Evolutionary conservation across 2,797 vertebrate genomes (phyloP).

Genomic region (Argya squamiceps): DNA sequence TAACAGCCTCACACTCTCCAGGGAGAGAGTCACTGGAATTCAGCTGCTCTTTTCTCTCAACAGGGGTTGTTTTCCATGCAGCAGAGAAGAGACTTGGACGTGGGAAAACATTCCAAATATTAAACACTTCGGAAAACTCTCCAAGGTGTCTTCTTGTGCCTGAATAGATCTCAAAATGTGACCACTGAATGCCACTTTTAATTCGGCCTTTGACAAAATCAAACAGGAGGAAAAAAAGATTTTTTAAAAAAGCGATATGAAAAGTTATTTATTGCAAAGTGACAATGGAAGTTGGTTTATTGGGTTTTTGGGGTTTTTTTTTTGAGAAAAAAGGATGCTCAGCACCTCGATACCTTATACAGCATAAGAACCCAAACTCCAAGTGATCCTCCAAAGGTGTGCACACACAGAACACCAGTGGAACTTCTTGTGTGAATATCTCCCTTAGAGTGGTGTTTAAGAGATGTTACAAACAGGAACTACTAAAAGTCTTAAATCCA

Average conservation of each 20-base stretch:
- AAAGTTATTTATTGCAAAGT: not conserved
- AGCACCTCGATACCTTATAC: not conserved
- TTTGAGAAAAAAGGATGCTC: not conserved
- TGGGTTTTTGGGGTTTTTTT: too few relatives aligned
- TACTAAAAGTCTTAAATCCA: not conserved
- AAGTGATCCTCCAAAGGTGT: rapidly evolving
- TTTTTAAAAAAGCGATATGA: rapidly evolving
- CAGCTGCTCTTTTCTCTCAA: not conserved
- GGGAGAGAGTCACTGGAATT: not conserved
- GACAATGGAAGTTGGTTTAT: not conserved
- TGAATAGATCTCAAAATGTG: not conserved
- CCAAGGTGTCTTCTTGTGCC: not conserved
- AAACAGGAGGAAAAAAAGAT: not conserved
- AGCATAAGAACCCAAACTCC: not conserved
- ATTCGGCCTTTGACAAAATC: not conserved
- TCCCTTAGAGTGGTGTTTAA: not conserved
- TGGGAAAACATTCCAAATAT: not conserved
- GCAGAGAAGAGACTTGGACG: not conserved
- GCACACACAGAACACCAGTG: not conserved
- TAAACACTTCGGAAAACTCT: not conserved
- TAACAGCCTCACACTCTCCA: not conserved
- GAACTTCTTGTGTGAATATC: not conserved
- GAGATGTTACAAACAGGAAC: not conserved
- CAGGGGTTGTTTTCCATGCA: not conserved
- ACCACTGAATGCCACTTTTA: not conserved